A percentile compares a stretch with the other conserved stretches of the same genome.
phyloP scores from a whole-genome alignment of 30 jellyfish, hydroid and myxozoan species.

The Calvadosia cruxmelitensis region DNA sequence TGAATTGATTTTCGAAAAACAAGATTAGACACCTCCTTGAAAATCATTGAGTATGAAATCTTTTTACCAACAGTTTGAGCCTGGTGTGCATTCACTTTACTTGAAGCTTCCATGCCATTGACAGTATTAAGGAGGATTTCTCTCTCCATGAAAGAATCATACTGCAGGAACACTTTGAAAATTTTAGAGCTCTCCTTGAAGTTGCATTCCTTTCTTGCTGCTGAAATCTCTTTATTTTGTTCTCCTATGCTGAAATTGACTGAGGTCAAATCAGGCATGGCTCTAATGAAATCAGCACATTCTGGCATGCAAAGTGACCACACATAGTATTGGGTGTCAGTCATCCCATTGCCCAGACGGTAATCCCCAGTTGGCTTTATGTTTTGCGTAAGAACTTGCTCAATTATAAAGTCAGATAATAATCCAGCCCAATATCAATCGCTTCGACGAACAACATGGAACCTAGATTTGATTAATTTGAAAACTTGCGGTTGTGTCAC shows the following conservation, averaged over 20 bases:
- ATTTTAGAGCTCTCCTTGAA: slow-evolving; percentile 10
- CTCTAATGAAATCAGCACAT: slow-evolving; percentile 15
- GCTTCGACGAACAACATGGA: slow-evolving; percentile 24
- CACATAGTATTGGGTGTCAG: slow-evolving; percentile 5
- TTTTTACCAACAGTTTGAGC: slow-evolving; percentile 42
- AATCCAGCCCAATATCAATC: too few species aligned
- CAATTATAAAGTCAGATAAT: too few species aligned
- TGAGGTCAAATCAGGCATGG: slow-evolving; percentile 22
- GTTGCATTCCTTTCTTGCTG: slow-evolving; percentile 20
- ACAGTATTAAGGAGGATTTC: too few species aligned
- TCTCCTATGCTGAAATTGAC: slow-evolving; percentile 14
- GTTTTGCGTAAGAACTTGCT: too few species aligned
- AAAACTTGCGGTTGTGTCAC: slow-evolving; percentile 25
- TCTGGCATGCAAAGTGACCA: slow-evolving; percentile 21
- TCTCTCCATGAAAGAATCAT: too few species aligned
- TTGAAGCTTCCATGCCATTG: slow-evolving; percentile 14
- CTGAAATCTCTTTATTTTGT: slow-evolving; percentile 40
- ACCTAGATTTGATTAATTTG: slow-evolving; percentile 2
- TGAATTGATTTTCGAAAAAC: too few species aligned
- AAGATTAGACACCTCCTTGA: too few species aligned
- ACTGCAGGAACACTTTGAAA: background rate
- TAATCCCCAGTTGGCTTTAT: slow-evolving; percentile 25
- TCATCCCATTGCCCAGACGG: slow-evolving; percentile 36
- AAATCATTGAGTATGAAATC: slow-evolving; percentile 6
- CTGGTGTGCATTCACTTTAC: slow-evolving; percentile 10